phyloP scores from a whole-genome alignment of 2,888 invertebrate genomes.

The Dasysyrphus albostriatus region DNA sequence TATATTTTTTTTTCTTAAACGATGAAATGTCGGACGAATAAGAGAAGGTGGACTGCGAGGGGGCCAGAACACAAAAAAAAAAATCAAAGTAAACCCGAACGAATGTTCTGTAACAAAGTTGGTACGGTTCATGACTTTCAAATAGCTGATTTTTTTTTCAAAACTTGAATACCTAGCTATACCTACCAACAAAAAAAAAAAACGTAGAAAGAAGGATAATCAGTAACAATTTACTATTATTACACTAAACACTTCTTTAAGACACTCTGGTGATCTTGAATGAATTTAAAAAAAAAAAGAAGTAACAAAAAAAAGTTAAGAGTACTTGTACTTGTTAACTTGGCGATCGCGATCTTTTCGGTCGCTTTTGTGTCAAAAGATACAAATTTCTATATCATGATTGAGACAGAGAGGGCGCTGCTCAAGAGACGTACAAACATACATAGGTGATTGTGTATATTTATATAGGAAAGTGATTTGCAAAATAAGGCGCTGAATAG shows the following conservation, averaged over 20 bases:
- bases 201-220: slow-evolving; percentile 81
- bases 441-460: slow-evolving; percentile 41
- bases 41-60: slow-evolving; percentile 26
- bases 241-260: slow-evolving; percentile 78
- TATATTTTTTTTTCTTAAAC: slow-evolving; percentile 47
- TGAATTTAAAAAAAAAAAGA: slow-evolving; percentile 11
- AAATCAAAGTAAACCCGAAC: slow-evolving; percentile 50
- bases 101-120: slow-evolving; percentile 67
- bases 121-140: slow-evolving; percentile 74
- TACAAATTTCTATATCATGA: slow-evolving; percentile 75
- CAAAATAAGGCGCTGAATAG: slow-evolving; percentile 72
- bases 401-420: slow-evolving; percentile 56
- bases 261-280: slow-evolving; percentile 63
- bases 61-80: slow-evolving; percentile 9
- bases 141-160: slow-evolving; percentile 37
- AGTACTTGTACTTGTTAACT: slow-evolving; percentile 18
- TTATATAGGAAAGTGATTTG: slow-evolving; percentile 68
- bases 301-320: slow-evolving; percentile 21
- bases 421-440: slow-evolving; percentile 23
- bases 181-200: neutral
- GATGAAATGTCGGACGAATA: slow-evolving; percentile 21
- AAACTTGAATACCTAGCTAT: neutral
- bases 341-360: slow-evolving; percentile 68
- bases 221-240: slow-evolving; percentile 84
- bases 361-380: slow-evolving; percentile 74